Conservation (phyloP, 2,888 invertebrate genomes). For the Drosophila buzzatii region DNA sequence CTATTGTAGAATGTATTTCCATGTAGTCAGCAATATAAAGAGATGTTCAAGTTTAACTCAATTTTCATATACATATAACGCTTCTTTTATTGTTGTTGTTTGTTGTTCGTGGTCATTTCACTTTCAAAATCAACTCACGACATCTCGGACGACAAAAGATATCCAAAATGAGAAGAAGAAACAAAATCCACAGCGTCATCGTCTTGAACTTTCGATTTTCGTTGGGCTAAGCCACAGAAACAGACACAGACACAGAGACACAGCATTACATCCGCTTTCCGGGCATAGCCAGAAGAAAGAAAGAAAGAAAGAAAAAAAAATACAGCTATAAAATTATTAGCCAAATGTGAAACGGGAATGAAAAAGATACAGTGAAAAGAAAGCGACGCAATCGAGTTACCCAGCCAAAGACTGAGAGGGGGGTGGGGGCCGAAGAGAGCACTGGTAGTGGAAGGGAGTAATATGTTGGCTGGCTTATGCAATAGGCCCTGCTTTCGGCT, state of each 20-base stretch:
- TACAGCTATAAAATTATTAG: conserved; percentile 70
- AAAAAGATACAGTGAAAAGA: conserved; percentile 57
- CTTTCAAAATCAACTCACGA: conserved; percentile 78
- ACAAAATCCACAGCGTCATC: conserved; percentile 68
- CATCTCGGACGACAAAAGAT: conserved; percentile 62
- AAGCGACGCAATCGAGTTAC: conserved; percentile 57
- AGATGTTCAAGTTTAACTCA: conserved; percentile 6
- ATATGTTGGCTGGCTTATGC: conserved; percentile 56
- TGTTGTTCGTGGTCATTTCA: conserved; percentile 69
- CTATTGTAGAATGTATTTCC: conserved; percentile 14
- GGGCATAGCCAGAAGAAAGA: conserved; percentile 55
- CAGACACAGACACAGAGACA: not conserved
- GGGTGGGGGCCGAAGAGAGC: not conserved
- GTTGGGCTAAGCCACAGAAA: conserved; percentile 49
- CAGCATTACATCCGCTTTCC: conserved; percentile 77
- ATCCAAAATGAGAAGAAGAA: conserved; percentile 16
- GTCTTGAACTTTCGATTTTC: conserved; percentile 78
- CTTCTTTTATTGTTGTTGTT: conserved; percentile 23
- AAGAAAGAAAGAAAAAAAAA: conserved; percentile 14
- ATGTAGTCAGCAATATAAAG: not conserved
- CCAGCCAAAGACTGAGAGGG: not conserved
- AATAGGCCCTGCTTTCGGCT: conserved; percentile 67
- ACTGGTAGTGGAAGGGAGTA: not conserved
- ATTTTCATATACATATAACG: conserved; percentile 7
- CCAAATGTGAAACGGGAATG: conserved; percentile 68